Evolutionary conservation across 1,140 invertebrate genomes (phyloP).

Genomic region (Glossosoma conforme): DNA sequence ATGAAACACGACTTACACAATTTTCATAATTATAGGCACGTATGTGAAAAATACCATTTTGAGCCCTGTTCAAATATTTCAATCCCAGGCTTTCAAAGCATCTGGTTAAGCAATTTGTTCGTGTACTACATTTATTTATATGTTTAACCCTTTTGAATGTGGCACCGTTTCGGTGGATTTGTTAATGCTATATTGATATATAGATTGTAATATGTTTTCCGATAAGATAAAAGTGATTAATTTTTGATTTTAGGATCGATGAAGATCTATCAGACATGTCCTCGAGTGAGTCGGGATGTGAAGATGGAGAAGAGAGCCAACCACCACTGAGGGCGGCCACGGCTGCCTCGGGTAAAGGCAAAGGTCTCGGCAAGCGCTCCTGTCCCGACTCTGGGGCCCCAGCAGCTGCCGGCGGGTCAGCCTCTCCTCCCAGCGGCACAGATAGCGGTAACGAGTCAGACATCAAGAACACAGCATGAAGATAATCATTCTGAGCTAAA

Average conservation of each 20-base stretch:
- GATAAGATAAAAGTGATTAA: neutral
- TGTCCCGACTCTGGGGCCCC: neutral
- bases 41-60: too few relatives aligned
- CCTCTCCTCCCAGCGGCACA: conserved; percentile 21
- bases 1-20: too few relatives aligned
- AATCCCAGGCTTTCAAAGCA: too few relatives aligned
- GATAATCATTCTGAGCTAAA: neutral
- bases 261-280: conserved; percentile 47
- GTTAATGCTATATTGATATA: too few relatives aligned
- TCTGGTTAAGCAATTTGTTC: too few relatives aligned
- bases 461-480: conserved; percentile 8
- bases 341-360: conserved; percentile 10
- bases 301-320: conserved; percentile 39
- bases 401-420: neutral
- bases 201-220: too few relatives aligned
- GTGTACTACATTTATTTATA: neutral
- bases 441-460: conserved; percentile 49
- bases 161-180: neutral
- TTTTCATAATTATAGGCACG: too few relatives aligned
- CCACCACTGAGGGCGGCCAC: conserved; percentile 17
- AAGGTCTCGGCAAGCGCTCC: conserved; percentile 14
- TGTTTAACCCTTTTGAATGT: neutral
- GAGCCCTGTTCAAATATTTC: too few relatives aligned
- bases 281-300: conserved; percentile 44
- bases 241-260: conserved; percentile 37